These are phyloP conservation scores for Oncorhynchus keta DNA, from an alignment of 2,113 vertebrate species.

Conservation along the genomic window DNA sequence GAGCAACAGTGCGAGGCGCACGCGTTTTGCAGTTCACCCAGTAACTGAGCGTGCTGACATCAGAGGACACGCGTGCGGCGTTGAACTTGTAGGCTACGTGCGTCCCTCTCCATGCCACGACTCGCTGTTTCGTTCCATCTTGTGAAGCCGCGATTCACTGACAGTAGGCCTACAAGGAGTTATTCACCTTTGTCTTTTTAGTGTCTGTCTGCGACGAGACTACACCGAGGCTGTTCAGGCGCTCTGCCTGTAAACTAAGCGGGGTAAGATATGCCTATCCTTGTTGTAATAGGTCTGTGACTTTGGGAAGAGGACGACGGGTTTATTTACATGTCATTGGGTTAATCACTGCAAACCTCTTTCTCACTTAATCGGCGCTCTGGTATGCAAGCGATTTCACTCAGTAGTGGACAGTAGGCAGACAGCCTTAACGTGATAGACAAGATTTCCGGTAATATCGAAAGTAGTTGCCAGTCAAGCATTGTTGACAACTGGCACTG, in stretches of 20 bases:
- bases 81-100: constrained; percentile 60
- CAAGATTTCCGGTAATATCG: not conserved
- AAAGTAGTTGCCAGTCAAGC: not conserved
- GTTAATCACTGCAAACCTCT: constrained; percentile 31
- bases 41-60: constrained; percentile 74
- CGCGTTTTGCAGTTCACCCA: constrained; percentile 6
- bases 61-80: constrained; percentile 69
- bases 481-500: not conserved
- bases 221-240: constrained; percentile 52
- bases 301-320: constrained; percentile 47
- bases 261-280: constrained; percentile 54
- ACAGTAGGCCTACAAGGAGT: constrained; percentile 45
- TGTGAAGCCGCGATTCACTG: constrained; percentile 60
- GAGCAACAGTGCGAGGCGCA: constrained; percentile 50
- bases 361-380: not conserved
- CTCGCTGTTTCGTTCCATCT: constrained; percentile 77
- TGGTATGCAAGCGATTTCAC: not conserved
- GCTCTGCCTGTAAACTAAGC: constrained; percentile 58
- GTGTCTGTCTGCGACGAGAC: constrained; percentile 46
- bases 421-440: not conserved
- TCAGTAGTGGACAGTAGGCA: not conserved
- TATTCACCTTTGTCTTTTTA: constrained; percentile 35
- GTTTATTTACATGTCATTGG: constrained; percentile 49
- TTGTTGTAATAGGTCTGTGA: constrained; percentile 46
- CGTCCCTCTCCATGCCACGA: constrained; percentile 75